Percentiles rank a stretch among this genome's conserved stretches.
These are phyloP conservation scores for Aspidoscelis tigris DNA, from an alignment of 2,113 vertebrate genomes.

Conservation along the genomic window DNA sequence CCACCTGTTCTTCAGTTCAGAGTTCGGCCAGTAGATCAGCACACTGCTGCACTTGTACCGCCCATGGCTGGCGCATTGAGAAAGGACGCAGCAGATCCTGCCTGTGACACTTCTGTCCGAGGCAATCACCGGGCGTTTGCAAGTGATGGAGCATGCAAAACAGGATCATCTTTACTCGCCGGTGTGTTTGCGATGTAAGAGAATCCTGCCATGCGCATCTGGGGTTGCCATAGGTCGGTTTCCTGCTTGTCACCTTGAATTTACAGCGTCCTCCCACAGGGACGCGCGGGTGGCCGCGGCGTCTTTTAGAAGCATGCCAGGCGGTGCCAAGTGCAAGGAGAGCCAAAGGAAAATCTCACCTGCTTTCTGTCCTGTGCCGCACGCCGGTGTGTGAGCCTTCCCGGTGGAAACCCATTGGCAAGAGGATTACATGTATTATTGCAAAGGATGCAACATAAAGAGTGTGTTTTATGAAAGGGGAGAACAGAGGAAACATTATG, in stretches of 20 bases:
- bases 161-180: no score
- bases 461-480: conserved; percentile 76
- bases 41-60: neutral
- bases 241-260: neutral
- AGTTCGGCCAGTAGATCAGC: neutral
- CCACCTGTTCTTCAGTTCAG: neutral
- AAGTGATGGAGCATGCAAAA: neutral
- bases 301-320: neutral
- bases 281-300: neutral
- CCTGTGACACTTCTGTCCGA: neutral
- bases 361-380: conserved; percentile 37
- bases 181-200: neutral
- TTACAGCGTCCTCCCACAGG: neutral
- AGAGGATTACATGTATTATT: conserved; percentile 60
- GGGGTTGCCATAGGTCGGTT: neutral
- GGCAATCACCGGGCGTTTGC: no score
- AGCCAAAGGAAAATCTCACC: conserved; percentile 18
- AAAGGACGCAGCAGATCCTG: no score
- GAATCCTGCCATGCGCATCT: neutral
- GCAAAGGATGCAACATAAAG: conserved; percentile 69
- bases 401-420: conserved; percentile 27
- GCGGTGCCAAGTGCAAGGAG: no score
- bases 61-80: no score
- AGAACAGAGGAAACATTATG: conserved; percentile 76
- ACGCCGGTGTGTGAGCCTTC: conserved; percentile 39